Evolutionary conservation across 2,888 invertebrate species (phyloP).

Genomic region (Rhodophaea formosa): DNA sequence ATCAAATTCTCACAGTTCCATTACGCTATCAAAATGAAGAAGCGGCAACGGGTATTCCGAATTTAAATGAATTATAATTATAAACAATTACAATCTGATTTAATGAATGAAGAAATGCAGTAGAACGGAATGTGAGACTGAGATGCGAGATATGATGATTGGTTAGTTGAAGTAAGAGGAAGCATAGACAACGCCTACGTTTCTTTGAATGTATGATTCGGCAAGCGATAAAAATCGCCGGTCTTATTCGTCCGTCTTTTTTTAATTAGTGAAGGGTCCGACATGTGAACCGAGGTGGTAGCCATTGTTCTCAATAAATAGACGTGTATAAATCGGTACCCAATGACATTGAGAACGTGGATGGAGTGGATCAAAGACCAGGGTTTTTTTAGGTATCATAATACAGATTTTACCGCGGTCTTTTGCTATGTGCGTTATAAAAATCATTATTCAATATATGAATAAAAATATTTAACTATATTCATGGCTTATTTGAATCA

Average conservation of each 20-base stretch:
- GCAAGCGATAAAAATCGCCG: slow-evolving; percentile 78
- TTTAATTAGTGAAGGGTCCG: slow-evolving; percentile 77
- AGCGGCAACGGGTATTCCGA: slow-evolving; percentile 55
- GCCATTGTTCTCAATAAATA: slow-evolving; percentile 74
- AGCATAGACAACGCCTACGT: slow-evolving; percentile 70
- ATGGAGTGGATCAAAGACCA: slow-evolving; percentile 35
- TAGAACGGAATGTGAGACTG: slow-evolving; percentile 44
- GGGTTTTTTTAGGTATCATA: slow-evolving; percentile 2
- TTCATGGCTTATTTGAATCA: neutral
- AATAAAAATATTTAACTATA: neutral
- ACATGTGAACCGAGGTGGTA: slow-evolving; percentile 72
- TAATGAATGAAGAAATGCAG: slow-evolving; percentile 67
- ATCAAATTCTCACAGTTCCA: slow-evolving; percentile 67
- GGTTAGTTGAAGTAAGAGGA: slow-evolving; percentile 56
- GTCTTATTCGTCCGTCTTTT: slow-evolving; percentile 79
- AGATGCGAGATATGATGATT: slow-evolving; percentile 42
- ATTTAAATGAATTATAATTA: slow-evolving; percentile 77
- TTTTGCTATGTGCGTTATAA: neutral
- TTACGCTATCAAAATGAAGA: slow-evolving; percentile 60
- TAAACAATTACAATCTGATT: slow-evolving; percentile 73
- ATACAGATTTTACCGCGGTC: neutral
- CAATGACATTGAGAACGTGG: slow-evolving; percentile 56
- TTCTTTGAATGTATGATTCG: slow-evolving; percentile 74
- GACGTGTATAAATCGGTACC: slow-evolving; percentile 62
- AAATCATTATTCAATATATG: neutral